phyloP scores from a whole-genome alignment of 1,140 invertebrate genomes.

The Drosophila parvula region DNA sequence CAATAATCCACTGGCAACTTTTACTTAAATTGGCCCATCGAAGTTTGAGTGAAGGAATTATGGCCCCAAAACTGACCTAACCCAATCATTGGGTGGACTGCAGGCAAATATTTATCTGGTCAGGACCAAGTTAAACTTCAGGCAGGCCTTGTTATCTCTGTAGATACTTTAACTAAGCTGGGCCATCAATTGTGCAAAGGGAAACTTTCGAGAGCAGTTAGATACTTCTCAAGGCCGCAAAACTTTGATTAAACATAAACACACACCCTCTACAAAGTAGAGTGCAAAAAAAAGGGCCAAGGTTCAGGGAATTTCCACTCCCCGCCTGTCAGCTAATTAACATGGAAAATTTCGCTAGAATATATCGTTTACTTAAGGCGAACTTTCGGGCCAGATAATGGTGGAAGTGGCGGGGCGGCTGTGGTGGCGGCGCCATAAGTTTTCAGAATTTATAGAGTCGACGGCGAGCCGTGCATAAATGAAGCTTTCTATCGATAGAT shows the following conservation, averaged over 20 bases:
- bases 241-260: conserved; percentile 48
- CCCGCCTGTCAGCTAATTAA: conserved; percentile 47
- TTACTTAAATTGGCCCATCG: conserved; percentile 18
- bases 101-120: conserved; percentile 35
- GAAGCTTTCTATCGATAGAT: conserved; percentile 50
- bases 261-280: background rate
- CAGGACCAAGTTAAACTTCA: conserved; percentile 10
- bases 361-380: conserved; percentile 36
- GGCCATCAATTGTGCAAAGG: conserved; percentile 31
- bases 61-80: conserved; percentile 35
- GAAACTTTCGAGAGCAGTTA: conserved; percentile 34
- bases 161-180: conserved; percentile 31
- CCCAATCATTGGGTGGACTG: conserved; percentile 27
- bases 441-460: conserved; percentile 53
- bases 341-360: conserved; percentile 46
- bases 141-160: conserved; percentile 9
- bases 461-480: conserved; percentile 40
- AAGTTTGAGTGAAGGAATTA: conserved; percentile 2
- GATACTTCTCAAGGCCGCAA: conserved; percentile 35
- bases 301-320: conserved; percentile 23
- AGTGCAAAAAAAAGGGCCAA: conserved; percentile 4
- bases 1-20: conserved; percentile 10
- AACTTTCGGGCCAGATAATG: conserved; percentile 20
- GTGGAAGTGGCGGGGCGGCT: background rate
- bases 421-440: conserved; percentile 38